phyloP scores from a whole-genome alignment of 2,797 vertebrate species.

The Spinus olivaceus region DNA sequence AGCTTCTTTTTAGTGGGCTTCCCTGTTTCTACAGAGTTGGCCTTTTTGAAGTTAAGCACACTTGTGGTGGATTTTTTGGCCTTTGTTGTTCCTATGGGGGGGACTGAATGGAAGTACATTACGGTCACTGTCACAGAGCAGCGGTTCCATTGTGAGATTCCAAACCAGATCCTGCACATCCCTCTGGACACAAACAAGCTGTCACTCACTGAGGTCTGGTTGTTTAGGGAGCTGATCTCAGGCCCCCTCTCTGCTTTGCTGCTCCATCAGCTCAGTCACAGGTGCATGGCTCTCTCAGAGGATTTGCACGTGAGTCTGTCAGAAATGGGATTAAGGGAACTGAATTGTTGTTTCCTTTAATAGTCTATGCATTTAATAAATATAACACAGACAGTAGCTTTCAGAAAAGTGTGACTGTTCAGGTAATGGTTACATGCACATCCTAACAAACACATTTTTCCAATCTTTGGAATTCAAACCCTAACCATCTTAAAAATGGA shows the following conservation, averaged over 20 bases:
- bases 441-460: neutral
- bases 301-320: neutral
- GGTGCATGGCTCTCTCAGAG: neutral
- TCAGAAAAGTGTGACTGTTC: neutral
- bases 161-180: neutral
- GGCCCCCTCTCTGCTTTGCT: neutral
- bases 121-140: neutral
- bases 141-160: conserved; percentile 16
- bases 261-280: conserved; percentile 19
- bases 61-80: conserved; percentile 5
- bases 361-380: neutral
- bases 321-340: neutral
- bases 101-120: conserved; percentile 28
- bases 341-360: neutral
- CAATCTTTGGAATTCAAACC: neutral
- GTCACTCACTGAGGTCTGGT: neutral
- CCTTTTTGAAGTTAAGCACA: conserved; percentile 31
- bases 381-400: neutral
- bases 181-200: conserved; percentile 23
- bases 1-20: neutral
- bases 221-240: neutral
- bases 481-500: neutral
- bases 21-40: neutral
- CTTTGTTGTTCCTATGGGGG: conserved; percentile 4
- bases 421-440: neutral